Conservation (phyloP, 2,888 invertebrate species). For the Epinotia nisella region DNA sequence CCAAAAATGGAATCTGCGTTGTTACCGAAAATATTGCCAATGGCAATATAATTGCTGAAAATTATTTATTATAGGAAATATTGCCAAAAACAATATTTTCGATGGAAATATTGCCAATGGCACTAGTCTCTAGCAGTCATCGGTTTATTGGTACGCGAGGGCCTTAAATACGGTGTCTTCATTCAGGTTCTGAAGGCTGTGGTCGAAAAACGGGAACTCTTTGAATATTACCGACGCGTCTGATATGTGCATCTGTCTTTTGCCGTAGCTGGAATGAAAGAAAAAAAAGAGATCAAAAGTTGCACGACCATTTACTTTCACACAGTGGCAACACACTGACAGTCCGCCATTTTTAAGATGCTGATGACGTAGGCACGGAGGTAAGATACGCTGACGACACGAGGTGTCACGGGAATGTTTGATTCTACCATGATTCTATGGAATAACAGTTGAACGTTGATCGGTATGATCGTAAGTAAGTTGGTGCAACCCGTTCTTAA, state of each 20-base stretch:
- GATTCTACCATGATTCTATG: too few relatives aligned
- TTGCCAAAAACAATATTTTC: neutral
- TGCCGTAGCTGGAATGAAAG: conserved; percentile 72
- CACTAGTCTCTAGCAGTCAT: conserved; percentile 2
- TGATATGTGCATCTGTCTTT: conserved; percentile 78
- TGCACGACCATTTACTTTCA: too few relatives aligned
- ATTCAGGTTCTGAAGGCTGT: conserved; percentile 59
- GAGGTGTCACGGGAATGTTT: too few relatives aligned
- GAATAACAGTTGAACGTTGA: too few relatives aligned
- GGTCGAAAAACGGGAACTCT: conserved; percentile 74
- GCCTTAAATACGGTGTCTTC: conserved; percentile 70
- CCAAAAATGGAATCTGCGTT: neutral
- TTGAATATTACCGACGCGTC: conserved; percentile 77
- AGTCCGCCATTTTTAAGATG: too few relatives aligned
- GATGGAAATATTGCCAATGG: conserved; percentile 7
- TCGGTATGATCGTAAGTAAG: too few relatives aligned
- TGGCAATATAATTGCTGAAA: neutral
- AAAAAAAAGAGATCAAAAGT: conserved; percentile 41
- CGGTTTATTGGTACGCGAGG: conserved; percentile 69
- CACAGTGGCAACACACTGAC: neutral
- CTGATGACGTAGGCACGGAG: too few relatives aligned
- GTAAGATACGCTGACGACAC: too few relatives aligned
- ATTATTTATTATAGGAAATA: neutral
- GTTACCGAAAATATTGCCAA: conserved; percentile 4
- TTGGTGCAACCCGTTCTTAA: too few relatives aligned